Percentiles rank a stretch among this genome's conserved stretches.
Conservation (phyloP, 2,797 vertebrate genomes). For the Gallirallus australis region DNA sequence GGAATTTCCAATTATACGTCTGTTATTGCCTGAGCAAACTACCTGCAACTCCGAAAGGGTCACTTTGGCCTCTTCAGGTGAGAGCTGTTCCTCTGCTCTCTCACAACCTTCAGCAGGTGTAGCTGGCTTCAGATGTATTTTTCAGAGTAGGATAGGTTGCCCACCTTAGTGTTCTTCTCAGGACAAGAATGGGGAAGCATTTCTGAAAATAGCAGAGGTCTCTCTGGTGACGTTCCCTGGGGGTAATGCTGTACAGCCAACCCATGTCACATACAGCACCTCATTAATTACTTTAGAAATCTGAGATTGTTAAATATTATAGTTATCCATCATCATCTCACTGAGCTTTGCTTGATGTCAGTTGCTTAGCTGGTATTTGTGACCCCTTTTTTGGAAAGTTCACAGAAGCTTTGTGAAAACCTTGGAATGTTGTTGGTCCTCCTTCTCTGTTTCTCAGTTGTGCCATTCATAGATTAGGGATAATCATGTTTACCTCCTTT, state of each 20-base stretch:
- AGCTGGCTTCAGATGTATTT: constrained; percentile 50
- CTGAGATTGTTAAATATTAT: background rate
- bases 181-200: background rate
- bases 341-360: background rate
- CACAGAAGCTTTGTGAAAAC: background rate
- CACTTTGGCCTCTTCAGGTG: background rate
- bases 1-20: background rate
- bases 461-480: background rate
- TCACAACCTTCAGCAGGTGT: background rate
- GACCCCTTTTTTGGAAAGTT: constrained; percentile 6
- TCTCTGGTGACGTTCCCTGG: background rate
- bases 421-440: background rate
- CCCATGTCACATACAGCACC: background rate
- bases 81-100: background rate
- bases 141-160: constrained; percentile 14
- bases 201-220: background rate
- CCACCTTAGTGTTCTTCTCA: background rate
- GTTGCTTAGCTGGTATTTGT: background rate
- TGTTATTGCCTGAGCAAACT: constrained; percentile 10
- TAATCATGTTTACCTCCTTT: background rate
- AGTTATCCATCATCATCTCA: background rate
- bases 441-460: background rate
- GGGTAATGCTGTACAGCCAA: background rate
- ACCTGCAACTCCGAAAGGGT: constrained; percentile 17
- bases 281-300: constrained; percentile 39